Evolutionary conservation across 2,113 vertebrate species (phyloP), one percentile per base, ranked within the genome.

Genomic region (Porphyrio hochstetteri): DNA sequence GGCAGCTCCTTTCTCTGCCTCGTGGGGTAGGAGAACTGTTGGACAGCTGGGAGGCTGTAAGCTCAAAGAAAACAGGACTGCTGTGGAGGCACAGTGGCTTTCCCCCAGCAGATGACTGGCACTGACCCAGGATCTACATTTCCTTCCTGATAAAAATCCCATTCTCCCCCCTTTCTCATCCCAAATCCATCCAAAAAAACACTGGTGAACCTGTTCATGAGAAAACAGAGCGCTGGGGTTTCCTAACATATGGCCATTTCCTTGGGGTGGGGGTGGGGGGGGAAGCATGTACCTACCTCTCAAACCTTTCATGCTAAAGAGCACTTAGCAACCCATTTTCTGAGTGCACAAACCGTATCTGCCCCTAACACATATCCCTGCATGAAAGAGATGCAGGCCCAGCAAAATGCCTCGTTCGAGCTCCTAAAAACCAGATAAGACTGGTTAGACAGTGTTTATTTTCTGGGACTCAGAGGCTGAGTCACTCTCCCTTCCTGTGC

Each of bases 401-500:
- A 71, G 69, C 60, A 74, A 78, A 95, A 78, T 11, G 82, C 38
- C 64, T 71, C 6, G 3, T 29, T 84, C 20, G 6, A 46, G 38
- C 46, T 91, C 52, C 72, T 42, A 38, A 86, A 91, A 82, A 84
- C 76, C 72, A 94, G 88, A 88, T 94, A 94, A 93, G 80, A 86
- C 71, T 84, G 84, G 86, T 92, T 92, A 92, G 82, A 74, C 63
- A 57, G 56, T 93, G 88, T 93, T 96, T 94, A 60, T 31, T 93
- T 86, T 78, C 80, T 88, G 68, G 31, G 68, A 81, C 80, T 88
- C 64, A 71, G 86, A 81, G 80, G 21, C 94, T 95, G 96, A 96
- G 83, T 97, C 91, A 95, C 88, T 75, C 78, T 87, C 38, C 78
- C 83, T 95, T 95, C 92, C 91, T 92, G 83, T 88, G 42, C 64